These are phyloP conservation scores for Podarcis raffonei DNA, from an alignment of 2,113 vertebrate species.

Conservation along the genomic window DNA sequence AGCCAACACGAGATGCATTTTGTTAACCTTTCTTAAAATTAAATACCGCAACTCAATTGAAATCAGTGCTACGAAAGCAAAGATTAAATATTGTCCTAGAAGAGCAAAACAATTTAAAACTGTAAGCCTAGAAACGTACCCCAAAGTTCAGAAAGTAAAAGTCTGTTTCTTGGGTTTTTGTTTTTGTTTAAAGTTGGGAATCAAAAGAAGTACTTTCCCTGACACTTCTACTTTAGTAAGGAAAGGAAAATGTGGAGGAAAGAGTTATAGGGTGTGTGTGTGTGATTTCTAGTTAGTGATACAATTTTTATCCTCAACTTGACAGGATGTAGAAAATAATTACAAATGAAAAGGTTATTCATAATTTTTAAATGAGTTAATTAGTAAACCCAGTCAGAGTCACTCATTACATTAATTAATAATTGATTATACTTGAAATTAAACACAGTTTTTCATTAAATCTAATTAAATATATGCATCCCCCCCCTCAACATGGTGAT, in stretches of 20 bases:
- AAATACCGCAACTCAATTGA: constrained; percentile 3
- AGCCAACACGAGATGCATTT: constrained; percentile 8
- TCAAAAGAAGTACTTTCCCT: not conserved
- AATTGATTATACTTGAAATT: constrained; percentile 99
- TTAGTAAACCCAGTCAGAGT: constrained; percentile 90
- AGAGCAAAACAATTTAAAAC: not conserved
- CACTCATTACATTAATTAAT: constrained; percentile 94
- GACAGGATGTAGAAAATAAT: constrained; percentile 82
- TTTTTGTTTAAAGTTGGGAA: not conserved
- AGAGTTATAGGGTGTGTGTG: not conserved
- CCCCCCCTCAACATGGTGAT: constrained; percentile 83
- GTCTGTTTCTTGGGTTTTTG: constrained; percentile 25
- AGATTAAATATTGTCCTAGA: not conserved
- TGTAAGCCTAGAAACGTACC: not conserved
- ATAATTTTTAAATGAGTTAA: constrained; percentile 96
- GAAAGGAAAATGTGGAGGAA: constrained; percentile 2
- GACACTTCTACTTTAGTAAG: not conserved
- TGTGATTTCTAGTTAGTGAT: constrained; percentile 51
- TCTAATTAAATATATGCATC: constrained; percentile 93
- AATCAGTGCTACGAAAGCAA: not conserved
- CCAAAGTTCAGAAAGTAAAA: fast-evolving
- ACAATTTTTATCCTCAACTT: constrained; percentile 71
- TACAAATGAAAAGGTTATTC: constrained; percentile 93
- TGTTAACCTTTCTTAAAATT: not conserved
- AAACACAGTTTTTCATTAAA: constrained; percentile 98